Evolutionary conservation across 2,888 invertebrate species (phyloP).

Genomic region (Peribatodes rhomboidaria): DNA sequence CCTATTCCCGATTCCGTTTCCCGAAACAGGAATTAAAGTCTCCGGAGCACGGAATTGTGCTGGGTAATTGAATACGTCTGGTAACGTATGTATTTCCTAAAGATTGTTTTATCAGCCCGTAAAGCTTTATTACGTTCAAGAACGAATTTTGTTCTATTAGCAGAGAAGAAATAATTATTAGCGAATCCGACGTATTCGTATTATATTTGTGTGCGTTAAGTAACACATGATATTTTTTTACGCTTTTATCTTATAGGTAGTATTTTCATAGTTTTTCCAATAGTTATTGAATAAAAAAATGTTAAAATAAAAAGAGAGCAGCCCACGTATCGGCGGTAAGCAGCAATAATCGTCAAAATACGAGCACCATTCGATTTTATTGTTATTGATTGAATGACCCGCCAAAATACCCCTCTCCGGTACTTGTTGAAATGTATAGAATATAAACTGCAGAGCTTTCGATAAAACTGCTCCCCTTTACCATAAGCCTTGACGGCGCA

Average conservation of each 20-base stretch:
- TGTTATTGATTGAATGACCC: constrained; percentile 50
- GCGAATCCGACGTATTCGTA: no score
- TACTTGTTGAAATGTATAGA: constrained; percentile 46
- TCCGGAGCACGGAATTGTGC: constrained; percentile 24
- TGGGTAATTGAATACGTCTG: constrained; percentile 34
- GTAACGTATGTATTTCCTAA: neutral
- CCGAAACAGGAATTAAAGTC: constrained; percentile 31
- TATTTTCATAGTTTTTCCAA: constrained; percentile 3
- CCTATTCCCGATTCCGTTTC: constrained; percentile 31
- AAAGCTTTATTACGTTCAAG: neutral
- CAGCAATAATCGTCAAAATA: constrained; percentile 40
- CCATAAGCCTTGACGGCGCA: constrained; percentile 42
- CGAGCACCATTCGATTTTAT: constrained; percentile 45
- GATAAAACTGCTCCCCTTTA: constrained; percentile 44
- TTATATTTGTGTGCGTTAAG: no score
- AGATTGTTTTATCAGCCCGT: neutral
- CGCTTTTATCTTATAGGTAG: no score
- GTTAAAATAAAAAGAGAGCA: constrained; percentile 18
- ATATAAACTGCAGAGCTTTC: constrained; percentile 47
- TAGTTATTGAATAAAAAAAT: constrained; percentile 13
- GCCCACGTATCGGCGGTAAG: constrained; percentile 31
- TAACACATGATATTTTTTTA: no score
- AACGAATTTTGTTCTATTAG: neutral
- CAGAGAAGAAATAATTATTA: no score
- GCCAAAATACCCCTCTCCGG: constrained; percentile 40